Evolutionary conservation across 2,797 vertebrate genomes (phyloP).

Genomic region (Neosilurus mollespiculum): DNA sequence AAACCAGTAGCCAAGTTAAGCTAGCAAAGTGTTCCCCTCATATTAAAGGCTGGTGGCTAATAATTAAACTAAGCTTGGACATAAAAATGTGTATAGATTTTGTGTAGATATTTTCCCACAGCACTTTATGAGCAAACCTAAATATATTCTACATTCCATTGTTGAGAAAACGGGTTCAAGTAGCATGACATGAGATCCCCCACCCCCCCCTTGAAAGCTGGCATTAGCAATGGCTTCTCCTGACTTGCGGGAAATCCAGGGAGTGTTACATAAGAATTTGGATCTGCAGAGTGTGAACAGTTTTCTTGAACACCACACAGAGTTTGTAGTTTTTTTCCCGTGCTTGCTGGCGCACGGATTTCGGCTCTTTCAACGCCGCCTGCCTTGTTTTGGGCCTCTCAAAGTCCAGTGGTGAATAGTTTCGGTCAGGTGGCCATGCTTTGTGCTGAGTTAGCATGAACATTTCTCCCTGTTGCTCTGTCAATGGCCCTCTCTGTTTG

Average conservation of each 20-base stretch:
- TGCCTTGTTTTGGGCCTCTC: conserved; percentile 36
- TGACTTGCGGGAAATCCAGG: conserved; percentile 23
- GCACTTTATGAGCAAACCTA: not conserved
- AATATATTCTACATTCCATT: too few relatives aligned
- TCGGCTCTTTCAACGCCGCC: not conserved
- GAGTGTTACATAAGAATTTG: conserved; percentile 37
- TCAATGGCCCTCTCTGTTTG: conserved; percentile 31
- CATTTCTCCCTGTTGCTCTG: conserved; percentile 36
- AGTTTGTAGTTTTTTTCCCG: conserved; percentile 32
- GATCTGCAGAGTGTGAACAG: conserved; percentile 29
- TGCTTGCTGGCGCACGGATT: conserved; percentile 22
- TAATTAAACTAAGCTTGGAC: not conserved
- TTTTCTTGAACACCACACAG: conserved; percentile 25
- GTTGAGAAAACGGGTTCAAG: not conserved
- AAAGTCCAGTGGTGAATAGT: conserved; percentile 43
- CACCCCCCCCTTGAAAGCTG: not conserved
- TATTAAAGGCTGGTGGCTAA: not conserved
- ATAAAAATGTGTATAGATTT: not conserved
- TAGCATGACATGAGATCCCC: too few relatives aligned
- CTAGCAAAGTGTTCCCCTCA: not conserved
- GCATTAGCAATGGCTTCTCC: not conserved
- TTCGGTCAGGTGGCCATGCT: conserved; percentile 42
- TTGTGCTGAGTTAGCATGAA: conserved; percentile 51
- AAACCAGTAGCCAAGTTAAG: not conserved
- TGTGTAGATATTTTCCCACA: not conserved